Evolutionary conservation across 2,888 invertebrate genomes (phyloP), one percentile per base, ranked within the genome.

Genomic region (Celastrina argiolus): DNA sequence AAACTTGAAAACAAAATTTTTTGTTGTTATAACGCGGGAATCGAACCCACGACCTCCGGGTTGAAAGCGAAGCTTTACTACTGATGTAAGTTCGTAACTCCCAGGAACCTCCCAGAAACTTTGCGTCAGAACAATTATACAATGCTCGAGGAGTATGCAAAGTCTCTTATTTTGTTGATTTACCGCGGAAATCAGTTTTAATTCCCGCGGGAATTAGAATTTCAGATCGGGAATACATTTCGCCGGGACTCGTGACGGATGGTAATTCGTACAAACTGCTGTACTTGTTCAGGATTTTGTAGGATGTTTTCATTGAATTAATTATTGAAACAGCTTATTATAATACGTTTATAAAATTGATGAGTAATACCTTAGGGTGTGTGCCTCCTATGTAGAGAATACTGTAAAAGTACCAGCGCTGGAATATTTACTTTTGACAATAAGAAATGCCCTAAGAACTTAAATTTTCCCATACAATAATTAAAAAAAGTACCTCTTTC

Each of bases 141-240:
- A 80, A 76, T 77, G 70, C 77, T 76, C 83, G 82, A 85, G 83
- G 79, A 86, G 84, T 88, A 88, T 88, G 88, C 88, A 86, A 88
- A 88, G 81, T 85, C 83, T 85, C 82, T 81, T 84, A 84, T 84
- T 85, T 83, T 79, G 80, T 83, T 81, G 80, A 80, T 79, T 80
- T 81, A 80, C 79, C 80, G 78, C 73, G 69, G 69, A 67, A 70
- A 73, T 74, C 75, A 72, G 75, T 77, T 78, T 77, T 77, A 78
- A 79, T 80, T 76, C 75, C 72, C 74, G 72, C 74, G 72, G 71
- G 73, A 84, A 88, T 88, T 88, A 87, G 81, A 88, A 88, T 81
- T 88, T 88, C 82, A 88, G 83, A 88, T 87, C 83, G 78, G 77
- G 74, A 83, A 82, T 82, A 82, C 82, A 82, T 80, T 82, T 78